Evolutionary conservation across 2,797 vertebrate species (phyloP).

Genomic region (Danio choprae): DNA sequence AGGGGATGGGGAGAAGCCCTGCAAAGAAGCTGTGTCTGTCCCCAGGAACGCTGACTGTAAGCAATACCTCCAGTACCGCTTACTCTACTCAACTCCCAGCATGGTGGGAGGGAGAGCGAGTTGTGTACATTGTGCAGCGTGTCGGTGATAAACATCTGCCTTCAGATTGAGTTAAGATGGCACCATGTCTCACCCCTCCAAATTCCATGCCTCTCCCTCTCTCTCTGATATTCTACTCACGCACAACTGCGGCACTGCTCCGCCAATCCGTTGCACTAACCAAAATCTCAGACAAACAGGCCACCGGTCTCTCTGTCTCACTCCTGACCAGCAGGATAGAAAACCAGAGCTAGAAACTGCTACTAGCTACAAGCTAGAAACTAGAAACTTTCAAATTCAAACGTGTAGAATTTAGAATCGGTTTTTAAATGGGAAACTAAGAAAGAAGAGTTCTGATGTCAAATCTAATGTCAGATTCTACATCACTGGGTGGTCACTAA

Average conservation of each 20-base stretch:
- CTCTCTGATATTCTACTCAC: conserved; percentile 87
- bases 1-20: conserved; percentile 44
- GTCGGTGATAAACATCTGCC: conserved; percentile 40
- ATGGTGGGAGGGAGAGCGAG: neutral
- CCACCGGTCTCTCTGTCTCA: conserved; percentile 75
- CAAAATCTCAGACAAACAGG: conserved; percentile 85
- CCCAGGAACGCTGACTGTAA: conserved; percentile 40
- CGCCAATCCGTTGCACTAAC: conserved; percentile 92
- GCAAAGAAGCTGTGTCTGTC: conserved; percentile 31
- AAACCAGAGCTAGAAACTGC: neutral
- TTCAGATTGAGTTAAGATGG: conserved; percentile 59
- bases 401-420: neutral
- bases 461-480: neutral
- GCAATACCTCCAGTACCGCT: conserved; percentile 30
- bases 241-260: conserved; percentile 88
- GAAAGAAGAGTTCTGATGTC: neutral
- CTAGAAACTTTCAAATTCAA: no score
- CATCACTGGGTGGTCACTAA: neutral
- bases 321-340: neutral
- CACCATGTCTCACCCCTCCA: conserved; percentile 65
- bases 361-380: no score
- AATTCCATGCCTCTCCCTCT: conserved; percentile 68
- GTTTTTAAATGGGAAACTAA: neutral
- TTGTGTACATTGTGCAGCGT: conserved; percentile 43
- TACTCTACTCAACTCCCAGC: conserved; percentile 18